A percentile compares a stretch with the other conserved stretches of the same genome.
These are phyloP conservation scores for Gymnosoma rotundatum DNA, from an alignment of 2,888 invertebrate species.

Conservation along the genomic window DNA sequence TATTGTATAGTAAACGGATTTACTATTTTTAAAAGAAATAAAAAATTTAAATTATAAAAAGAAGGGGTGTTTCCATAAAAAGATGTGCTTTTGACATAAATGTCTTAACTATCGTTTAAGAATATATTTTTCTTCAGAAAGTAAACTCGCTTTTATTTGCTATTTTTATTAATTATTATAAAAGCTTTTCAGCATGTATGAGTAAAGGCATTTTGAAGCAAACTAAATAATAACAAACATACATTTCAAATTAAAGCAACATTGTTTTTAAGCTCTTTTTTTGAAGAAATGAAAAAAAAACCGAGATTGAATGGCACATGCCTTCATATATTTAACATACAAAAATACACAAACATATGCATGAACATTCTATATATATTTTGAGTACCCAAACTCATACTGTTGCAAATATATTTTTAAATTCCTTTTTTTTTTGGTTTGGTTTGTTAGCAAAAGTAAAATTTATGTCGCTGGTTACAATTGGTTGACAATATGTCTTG, in stretches of 20 bases:
- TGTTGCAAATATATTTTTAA: background rate
- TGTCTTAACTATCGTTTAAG: no score
- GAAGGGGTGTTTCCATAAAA: no score
- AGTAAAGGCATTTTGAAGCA: conserved; percentile 28
- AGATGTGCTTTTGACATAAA: no score
- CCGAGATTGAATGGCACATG: conserved; percentile 39
- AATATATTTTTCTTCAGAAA: background rate
- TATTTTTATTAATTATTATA: background rate
- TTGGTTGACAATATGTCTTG: conserved; percentile 66
- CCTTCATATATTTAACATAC: background rate
- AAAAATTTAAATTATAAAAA: no score
- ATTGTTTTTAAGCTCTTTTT: background rate
- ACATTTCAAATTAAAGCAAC: conserved; percentile 18
- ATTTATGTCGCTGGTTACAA: conserved; percentile 63
- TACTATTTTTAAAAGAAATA: no score
- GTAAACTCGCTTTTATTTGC: background rate
- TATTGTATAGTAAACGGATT: no score
- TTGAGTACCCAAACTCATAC: conserved; percentile 22
- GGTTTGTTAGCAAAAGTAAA: conserved; percentile 36
- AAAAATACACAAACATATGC: background rate
- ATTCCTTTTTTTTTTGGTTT: background rate
- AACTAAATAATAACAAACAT: conserved; percentile 2
- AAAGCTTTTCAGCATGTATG: background rate
- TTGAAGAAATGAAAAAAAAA: background rate
- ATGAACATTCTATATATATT: no score